Evolutionary conservation across 2,888 invertebrate species (phyloP), one percentile per base, ranked within the genome.

Genomic region (Pardosa pseudoannulata): DNA sequence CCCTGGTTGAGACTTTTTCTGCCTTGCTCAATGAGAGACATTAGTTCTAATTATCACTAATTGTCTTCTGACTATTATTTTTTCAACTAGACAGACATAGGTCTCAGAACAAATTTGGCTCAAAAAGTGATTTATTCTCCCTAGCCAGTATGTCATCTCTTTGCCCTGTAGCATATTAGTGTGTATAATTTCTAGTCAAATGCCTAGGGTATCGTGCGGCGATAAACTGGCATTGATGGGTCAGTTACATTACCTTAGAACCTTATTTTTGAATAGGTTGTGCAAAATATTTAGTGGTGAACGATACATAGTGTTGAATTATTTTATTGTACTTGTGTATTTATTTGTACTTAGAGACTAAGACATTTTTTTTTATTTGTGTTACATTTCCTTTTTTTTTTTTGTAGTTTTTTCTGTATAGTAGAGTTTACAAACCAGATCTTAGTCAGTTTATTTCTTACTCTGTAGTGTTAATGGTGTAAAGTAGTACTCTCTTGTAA

Each of bases 11-110:
- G 67, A 68, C 50, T 56, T 32, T 36, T 56, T 75, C 36, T 76
- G 83, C 83, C 83, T 85, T 85, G 83, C 83, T 85, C 83, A 85
- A 85, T 73, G 78, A 78, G 83, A 83, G 64, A 73, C 46, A 68
- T 78, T 85, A 85, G 83, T 85, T 79, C 28, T 71, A 67, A 72
- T 46, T 46, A 56, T 56, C 16, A 56, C 16, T 16, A 16, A 56
- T 16, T 19, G 19, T 7, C 23, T 16, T 23, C 2, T 46, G 9
- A 16, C 13, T 16, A 71, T 72, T 65, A 75, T 68, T 79, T 39
- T 73, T 62, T 70, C 13, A 56, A 32, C 36, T 76, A 76, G 76
- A 78, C 71, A 74, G 56, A 78, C 36, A 74, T 74, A 86, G 79
- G 76, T 71, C 71, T 28, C 50, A 74, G 79, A 86, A 86, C 85